phyloP scores from a whole-genome alignment of 2,797 vertebrate species.

The Lemur catta region DNA sequence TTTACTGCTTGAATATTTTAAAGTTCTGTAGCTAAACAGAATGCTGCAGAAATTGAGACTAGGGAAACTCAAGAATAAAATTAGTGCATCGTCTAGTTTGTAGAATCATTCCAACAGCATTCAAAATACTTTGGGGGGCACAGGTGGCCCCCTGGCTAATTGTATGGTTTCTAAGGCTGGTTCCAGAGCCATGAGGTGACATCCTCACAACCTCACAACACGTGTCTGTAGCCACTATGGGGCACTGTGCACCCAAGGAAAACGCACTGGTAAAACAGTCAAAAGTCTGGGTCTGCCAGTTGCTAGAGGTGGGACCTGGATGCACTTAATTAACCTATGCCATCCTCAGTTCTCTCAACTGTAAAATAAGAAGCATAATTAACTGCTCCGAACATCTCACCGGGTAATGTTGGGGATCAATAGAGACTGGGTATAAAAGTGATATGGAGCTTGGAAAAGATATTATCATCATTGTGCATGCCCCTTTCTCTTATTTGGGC shows the following conservation, averaged over 20 bases:
- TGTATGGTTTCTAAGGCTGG: background rate
- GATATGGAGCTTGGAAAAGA: background rate
- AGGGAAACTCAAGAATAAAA: background rate
- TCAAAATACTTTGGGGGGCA: background rate
- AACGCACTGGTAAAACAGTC: background rate
- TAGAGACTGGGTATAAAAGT: background rate
- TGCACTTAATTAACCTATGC: background rate
- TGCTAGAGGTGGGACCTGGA: background rate
- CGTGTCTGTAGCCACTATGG: accelerated
- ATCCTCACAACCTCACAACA: background rate
- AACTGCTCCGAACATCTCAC: background rate
- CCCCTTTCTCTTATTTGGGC: background rate
- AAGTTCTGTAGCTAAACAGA: background rate
- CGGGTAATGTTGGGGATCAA: background rate
- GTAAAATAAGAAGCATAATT: background rate
- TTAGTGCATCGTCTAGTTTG: background rate
- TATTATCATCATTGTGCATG: accelerated
- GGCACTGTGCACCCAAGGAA: background rate
- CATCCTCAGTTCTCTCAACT: background rate
- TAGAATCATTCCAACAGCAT: background rate
- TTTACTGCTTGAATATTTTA: background rate
- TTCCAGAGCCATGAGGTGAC: background rate
- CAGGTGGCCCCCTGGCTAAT: background rate
- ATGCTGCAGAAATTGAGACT: background rate
- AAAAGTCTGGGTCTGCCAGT: background rate